Base-by-base conservation (phyloP, 2,113 vertebrate genomes). In the Orycteropus afer region DNA sequence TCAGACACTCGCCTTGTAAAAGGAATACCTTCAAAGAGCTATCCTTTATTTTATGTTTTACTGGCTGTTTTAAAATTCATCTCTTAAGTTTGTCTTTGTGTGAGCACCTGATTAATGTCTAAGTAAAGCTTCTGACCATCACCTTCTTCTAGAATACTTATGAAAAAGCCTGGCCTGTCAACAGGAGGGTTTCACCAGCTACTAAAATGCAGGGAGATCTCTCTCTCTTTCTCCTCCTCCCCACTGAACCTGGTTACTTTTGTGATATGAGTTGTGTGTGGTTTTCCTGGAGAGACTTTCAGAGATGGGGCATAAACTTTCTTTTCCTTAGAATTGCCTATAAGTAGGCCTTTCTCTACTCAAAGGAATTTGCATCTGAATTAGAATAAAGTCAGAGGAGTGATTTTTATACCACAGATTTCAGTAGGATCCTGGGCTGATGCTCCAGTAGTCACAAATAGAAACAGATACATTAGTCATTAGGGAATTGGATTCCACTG, bases 381-480 rank as follows among this genome's bases (percentile, higher is more conserved):
- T 95, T 93, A 85, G 78, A 94, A 86, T 79, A 89, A 86, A 79
- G 45, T 84, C 85, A 71, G 71, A 81, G 71, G 87, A 71, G 61
- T 78, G 90, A 53, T 95, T 84, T 91, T 86, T 53, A n/a, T 61
- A 55, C 40, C 81, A 37, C 22, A 74, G 71, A 79, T 65, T 71
- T 87, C 67, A 90, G 61, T 23, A 65, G 78, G 61, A 83, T 81
- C 63, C 55, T 85, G 20, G 79, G 59, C 83, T 97, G 76, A 80
- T 1, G 18, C 86, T 94, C 61, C 27, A 42, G n/a, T 47, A 55
- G 69, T 94, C 71, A 49, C 76, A 94, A 91, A 86, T 89, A 93
- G 49, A 95, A 88, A 74, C 71, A 83, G 25, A 80, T 85, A 55
- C 37, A 23, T 85, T 91, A 37, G 55, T 90, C 86, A 86, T 83